Evolutionary conservation across 1,140 invertebrate species (phyloP), one percentile per base, ranked within the genome.

Genomic region (Trichonephila inaurata): DNA sequence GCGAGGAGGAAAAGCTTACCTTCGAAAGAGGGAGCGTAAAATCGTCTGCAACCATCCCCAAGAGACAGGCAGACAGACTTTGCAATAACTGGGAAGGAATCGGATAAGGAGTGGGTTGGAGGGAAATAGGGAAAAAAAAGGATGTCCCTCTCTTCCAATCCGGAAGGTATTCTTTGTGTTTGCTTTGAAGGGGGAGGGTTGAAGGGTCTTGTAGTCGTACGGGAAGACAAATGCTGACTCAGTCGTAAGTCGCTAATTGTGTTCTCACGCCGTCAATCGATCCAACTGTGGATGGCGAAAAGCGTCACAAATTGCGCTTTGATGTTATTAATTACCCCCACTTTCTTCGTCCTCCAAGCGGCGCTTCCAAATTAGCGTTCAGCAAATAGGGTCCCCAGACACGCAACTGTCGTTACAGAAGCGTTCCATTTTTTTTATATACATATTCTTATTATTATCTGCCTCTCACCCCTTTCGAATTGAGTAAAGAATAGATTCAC

Each of bases 191-290:
- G 24, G 60, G 81, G 90, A 14, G 82, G 62, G 60, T 21, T 91
- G 72, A 58, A 85, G 64, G 21, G 69, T 86, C 77, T 92, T 86
- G 91, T 85, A 92, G 82, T 85, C 61, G 82, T 40, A 21, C 51
- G 24, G 24, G 66, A 93, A 93, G 92, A 93, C 92, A 93, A 93
- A 93, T 93, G 92, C 92, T 88, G 92, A 93, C 66, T 88, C 85
- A 88, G 91, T 92, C 64, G 82, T 86, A 92, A 93, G 85, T 93
- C 85, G 92, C 92, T 93, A 93, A 93, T 93, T 93, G 92, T 93
- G 92, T 93, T 93, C 92, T 93, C 83, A 88, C 86, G 69, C 85
- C 64, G 64, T 51, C 91, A 58, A 92, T 92, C 91, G 91, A 92
- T 92, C 82, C n/a, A 10, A 77, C 21, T 24, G 21, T 66, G 62